A percentile compares a stretch with the other conserved stretches of the same genome.
These are phyloP conservation scores for Centruroides sculpturatus DNA, from an alignment of 1,140 invertebrate species.

Conservation along the genomic window DNA sequence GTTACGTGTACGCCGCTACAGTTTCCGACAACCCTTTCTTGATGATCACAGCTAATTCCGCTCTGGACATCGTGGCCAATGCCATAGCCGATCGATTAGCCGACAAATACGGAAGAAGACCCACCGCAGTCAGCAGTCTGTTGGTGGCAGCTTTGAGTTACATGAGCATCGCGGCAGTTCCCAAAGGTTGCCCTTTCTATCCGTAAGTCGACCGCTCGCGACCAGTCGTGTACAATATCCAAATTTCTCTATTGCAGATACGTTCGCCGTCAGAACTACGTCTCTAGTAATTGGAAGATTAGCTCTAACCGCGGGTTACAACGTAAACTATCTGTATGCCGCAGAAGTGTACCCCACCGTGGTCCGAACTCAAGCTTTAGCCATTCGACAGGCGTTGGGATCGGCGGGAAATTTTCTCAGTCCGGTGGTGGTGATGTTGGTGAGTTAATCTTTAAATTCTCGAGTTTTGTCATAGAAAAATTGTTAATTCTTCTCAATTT, in stretches of 20 bases:
- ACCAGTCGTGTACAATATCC: too few relatives aligned
- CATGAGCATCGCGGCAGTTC: too few relatives aligned
- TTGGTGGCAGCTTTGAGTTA: too few relatives aligned
- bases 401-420: constrained; percentile 65
- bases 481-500: too few relatives aligned
- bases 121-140: too few relatives aligned
- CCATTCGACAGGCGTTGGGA: constrained; percentile 68
- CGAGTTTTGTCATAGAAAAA: too few relatives aligned
- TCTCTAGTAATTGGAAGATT: constrained; percentile 53
- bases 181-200: too few relatives aligned
- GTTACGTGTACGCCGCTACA: constrained; percentile 8
- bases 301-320: constrained; percentile 71
- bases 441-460: constrained; percentile 24
- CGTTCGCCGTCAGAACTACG: neutral
- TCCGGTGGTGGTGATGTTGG: constrained; percentile 65
- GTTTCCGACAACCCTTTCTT: constrained; percentile 7
- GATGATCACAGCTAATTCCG: constrained; percentile 1
- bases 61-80: constrained; percentile 2
- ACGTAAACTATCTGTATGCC: constrained; percentile 74
- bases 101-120: constrained; percentile 4
- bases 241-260: neutral
- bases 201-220: too few relatives aligned
- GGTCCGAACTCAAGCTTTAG: constrained; percentile 62
- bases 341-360: constrained; percentile 74
- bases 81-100: constrained; percentile 2